A percentile compares a stretch with the other conserved stretches of the same genome.
Conservation (phyloP, 64 coral and sea anemone species). For the Exaiptasia diaphana region DNA sequence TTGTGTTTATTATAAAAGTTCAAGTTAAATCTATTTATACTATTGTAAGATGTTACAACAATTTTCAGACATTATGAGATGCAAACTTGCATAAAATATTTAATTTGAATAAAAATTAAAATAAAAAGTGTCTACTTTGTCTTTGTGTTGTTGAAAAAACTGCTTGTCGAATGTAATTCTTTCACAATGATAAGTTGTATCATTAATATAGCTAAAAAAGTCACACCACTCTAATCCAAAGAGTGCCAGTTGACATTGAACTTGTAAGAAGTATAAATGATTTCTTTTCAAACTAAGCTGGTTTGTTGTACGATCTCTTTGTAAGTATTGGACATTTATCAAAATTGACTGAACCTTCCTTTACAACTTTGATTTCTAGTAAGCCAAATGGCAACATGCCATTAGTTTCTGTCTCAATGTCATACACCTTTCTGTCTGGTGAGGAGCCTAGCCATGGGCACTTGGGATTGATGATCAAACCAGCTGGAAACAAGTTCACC, state of each 20-base stretch:
- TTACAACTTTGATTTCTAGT: constrained; percentile 8
- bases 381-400: background rate
- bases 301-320: background rate
- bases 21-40: constrained; percentile 46
- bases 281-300: background rate
- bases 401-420: background rate
- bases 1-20: constrained; percentile 42
- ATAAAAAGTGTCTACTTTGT: background rate
- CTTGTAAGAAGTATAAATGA: background rate
- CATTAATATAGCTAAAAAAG: constrained; percentile 24
- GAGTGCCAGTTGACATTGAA: background rate
- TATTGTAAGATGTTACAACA: constrained; percentile 35
- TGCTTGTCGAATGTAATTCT: background rate
- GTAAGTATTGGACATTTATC: background rate
- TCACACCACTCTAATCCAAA: constrained; percentile 3
- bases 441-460: constrained; percentile 39
- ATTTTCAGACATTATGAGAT: constrained; percentile 36
- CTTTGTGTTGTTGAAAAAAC: constrained; percentile 18
- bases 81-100: constrained; percentile 11
- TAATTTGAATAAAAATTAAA: background rate
- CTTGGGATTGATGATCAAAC: constrained; percentile 41
- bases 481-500: constrained; percentile 52
- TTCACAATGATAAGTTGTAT: constrained; percentile 7
- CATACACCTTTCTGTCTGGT: constrained; percentile 33
- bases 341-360: background rate